phyloP scores from a whole-genome alignment of 2,888 invertebrate species.

The Cancer borealis region DNA sequence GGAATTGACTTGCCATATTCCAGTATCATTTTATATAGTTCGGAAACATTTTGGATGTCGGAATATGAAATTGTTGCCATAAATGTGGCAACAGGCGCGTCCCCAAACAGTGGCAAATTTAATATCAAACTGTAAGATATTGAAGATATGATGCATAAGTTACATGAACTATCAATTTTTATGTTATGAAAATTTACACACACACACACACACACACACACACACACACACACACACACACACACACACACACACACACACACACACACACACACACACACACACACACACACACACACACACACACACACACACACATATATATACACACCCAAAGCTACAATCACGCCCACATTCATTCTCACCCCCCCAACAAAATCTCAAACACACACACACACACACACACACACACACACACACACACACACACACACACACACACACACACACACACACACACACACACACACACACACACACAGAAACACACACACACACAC shows the following conservation, averaged over 20 bases:
- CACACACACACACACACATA: too few species aligned
- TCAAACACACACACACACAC: slow-evolving; percentile 46
- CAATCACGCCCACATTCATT: too few species aligned
- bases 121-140: background rate
- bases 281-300: background rate
- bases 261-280: slow-evolving; percentile 47
- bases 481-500: too few species aligned
- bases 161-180: background rate
- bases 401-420: too few species aligned
- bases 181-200: slow-evolving; percentile 33
- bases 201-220: slow-evolving; percentile 24
- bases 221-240: slow-evolving; percentile 46
- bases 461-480: too few species aligned
- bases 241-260: slow-evolving; percentile 13
- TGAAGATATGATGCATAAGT: background rate
- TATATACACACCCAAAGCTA: too few species aligned
- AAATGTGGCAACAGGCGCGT: background rate
- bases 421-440: too few species aligned
- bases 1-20: background rate
- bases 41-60: background rate
- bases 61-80: background rate
- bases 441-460: too few species aligned
- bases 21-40: background rate
- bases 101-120: background rate
- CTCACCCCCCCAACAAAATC: too few species aligned